Evolutionary conservation across 2,797 vertebrate genomes (phyloP), one percentile per base, ranked within the genome.

Genomic region (Gouania willdenowi): DNA sequence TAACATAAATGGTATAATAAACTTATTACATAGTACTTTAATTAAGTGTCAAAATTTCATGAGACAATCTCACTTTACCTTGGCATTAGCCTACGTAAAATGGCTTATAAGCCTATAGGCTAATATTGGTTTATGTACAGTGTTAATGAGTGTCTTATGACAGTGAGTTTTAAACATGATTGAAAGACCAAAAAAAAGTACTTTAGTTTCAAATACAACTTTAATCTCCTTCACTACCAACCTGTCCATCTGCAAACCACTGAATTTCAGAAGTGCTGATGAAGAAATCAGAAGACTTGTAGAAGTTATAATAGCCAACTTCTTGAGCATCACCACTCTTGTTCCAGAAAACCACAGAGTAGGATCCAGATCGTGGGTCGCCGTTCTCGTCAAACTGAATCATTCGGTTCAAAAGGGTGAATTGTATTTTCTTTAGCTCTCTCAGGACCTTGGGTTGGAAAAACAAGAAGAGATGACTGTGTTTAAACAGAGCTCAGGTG

Each of bases 391-490:
- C 70, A 14, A 94, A 94, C 2, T 66, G 54, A 49, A 95, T 56
- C 3, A 0, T 64, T 6, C 68, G 69, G 3, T 86, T 55, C 1
- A 87, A 64, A 8, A 94, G 75, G 4, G 62, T 82, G 42, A 97
- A 95, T 44, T 92, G 87, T 4, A 88, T 89, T 33, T 76, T 84
- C 65, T 45, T 85, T 30, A 94, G 66, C 71, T 90, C 77, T 33
- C 81, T 62, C 6, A 94, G 73, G 60, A 95, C 83, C 91, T 95
- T 60, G 30, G 22, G 7, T 35, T 8, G n/a, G 15, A 1, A 26
- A 6, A 46, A 2, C 45, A 51, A 48, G 3, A 16, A 22, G 1
- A 31, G 8, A 34, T 18, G 12, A 33, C 4, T n/a, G n/a, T n/a
- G n/a, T n/a, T n/a, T n/a, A n/a, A n/a, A n/a, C n/a, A n/a, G n/a